These are phyloP conservation scores for Drosophila phalerata DNA, from an alignment of 2,888 invertebrate genomes.

Conservation along the genomic window DNA sequence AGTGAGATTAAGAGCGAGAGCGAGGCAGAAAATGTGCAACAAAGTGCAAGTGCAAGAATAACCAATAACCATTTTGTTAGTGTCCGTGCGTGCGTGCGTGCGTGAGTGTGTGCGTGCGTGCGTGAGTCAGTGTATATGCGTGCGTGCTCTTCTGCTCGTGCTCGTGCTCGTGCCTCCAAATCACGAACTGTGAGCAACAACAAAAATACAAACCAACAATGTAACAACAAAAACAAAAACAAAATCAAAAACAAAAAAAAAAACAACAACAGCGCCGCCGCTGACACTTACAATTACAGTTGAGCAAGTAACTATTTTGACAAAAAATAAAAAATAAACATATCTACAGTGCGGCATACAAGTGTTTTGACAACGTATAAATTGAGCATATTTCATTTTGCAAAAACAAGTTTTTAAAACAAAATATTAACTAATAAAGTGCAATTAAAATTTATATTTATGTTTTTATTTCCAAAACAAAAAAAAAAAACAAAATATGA, in stretches of 20 bases:
- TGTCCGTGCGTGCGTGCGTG: constrained; percentile 18
- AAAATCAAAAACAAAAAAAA: constrained; percentile 27
- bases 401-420: too few species aligned
- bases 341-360: too few species aligned
- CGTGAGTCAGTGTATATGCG: constrained; percentile 2
- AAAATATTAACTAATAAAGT: too few species aligned
- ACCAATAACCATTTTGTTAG: constrained; percentile 22
- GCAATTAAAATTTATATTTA: too few species aligned
- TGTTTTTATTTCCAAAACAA: too few species aligned
- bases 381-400: too few species aligned
- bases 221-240: constrained; percentile 25
- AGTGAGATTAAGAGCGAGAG: not conserved
- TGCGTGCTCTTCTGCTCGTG: constrained; percentile 16
- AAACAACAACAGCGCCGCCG: constrained; percentile 27
- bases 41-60: constrained; percentile 61
- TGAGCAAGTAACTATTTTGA: not conserved
- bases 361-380: too few species aligned
- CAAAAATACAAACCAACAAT: not conserved
- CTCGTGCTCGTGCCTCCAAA: not conserved
- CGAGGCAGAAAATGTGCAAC: constrained; percentile 43
- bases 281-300: constrained; percentile 36
- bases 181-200: constrained; percentile 1
- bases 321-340: not conserved
- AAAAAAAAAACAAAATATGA: too few species aligned
- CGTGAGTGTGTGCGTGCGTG: too few species aligned